A percentile compares a stretch with the other conserved stretches of the same genome.
These are phyloP conservation scores for Porites australiensis DNA, from an alignment of 64 coral and sea anemone species.

Conservation along the genomic window DNA sequence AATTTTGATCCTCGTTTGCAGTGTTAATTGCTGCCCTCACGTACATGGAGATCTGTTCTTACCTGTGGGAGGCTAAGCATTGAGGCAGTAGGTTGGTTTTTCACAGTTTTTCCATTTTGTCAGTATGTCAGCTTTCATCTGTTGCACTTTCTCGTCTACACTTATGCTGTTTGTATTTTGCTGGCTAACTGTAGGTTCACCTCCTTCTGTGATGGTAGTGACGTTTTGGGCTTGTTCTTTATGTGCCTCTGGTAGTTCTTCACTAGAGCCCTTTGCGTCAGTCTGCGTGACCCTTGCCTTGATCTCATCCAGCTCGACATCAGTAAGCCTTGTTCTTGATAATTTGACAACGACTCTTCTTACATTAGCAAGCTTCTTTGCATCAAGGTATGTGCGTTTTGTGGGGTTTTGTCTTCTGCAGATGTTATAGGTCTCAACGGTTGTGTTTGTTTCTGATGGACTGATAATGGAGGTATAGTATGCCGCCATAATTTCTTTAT, in stretches of 20 bases:
- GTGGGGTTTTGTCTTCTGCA: not conserved
- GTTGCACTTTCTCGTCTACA: not conserved
- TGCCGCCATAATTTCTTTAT: constrained; percentile 2
- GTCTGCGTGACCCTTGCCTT: too few species aligned
- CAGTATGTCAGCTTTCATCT: not conserved
- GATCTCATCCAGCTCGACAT: too few species aligned
- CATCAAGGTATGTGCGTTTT: not conserved
- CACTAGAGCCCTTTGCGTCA: too few species aligned
- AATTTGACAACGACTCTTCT: not conserved
- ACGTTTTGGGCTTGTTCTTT: not conserved
- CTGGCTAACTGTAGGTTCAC: not conserved
- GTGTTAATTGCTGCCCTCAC: not conserved
- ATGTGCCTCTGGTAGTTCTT: too few species aligned
- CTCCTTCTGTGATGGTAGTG: not conserved
- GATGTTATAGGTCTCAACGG: not conserved
- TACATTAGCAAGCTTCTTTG: constrained; percentile 5
- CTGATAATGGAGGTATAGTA: not conserved
- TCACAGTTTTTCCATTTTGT: not conserved
- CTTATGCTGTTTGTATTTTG: not conserved
- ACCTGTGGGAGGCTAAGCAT: not conserved
- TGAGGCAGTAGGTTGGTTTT: not conserved
- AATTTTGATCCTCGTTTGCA: not conserved
- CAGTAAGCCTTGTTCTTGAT: too few species aligned
- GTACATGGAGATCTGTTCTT: not conserved
- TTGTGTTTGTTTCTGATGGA: not conserved